Percentiles rank a stretch among this genome's conserved stretches.
Evolutionary conservation across 2,113 vertebrate species (phyloP).

Genomic region (Engraulis encrasicolus): DNA sequence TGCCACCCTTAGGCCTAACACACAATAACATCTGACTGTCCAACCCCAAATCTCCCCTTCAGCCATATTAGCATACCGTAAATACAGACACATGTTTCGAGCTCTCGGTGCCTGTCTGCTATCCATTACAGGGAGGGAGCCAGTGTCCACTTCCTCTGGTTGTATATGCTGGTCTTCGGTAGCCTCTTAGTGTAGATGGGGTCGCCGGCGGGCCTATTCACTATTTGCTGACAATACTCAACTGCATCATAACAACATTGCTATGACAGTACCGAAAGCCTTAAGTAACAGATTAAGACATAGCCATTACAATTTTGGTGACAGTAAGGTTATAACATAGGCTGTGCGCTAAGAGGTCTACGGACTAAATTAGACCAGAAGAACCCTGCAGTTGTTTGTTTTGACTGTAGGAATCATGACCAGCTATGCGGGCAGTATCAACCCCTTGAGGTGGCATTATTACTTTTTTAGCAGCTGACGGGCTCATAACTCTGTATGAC

Average conservation of each 20-base stretch:
- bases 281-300: no score
- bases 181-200: no score
- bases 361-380: not conserved
- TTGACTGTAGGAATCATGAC: not conserved
- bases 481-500: not conserved
- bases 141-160: not conserved
- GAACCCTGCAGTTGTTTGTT: not conserved
- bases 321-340: no score
- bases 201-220: no score
- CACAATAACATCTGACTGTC: not conserved
- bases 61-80: not conserved
- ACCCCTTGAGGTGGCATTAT: not conserved
- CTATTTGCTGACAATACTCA: no score
- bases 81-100: not conserved
- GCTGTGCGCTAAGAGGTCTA: no score
- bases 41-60: not conserved
- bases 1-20: not conserved
- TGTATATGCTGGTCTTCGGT: not conserved
- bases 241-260: no score
- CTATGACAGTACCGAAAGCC: no score
- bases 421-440: not conserved
- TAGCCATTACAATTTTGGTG: no score
- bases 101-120: not conserved
- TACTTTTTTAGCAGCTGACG: not conserved
- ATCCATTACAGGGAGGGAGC: not conserved